phyloP scores from a whole-genome alignment of 2,797 vertebrate species.

The Coendou prehensilis region DNA sequence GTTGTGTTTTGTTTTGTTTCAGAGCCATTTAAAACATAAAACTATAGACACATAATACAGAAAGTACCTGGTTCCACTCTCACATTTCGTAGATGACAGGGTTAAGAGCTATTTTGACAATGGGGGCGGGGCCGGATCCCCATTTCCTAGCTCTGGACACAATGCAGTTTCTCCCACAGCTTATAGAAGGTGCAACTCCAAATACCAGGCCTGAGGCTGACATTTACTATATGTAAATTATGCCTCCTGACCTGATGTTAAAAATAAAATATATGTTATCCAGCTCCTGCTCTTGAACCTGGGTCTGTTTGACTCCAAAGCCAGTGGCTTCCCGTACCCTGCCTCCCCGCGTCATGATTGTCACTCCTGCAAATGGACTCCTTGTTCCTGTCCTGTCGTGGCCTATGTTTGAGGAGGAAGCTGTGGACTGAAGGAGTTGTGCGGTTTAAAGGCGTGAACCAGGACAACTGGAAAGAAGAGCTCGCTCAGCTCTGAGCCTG shows the following conservation, averaged over 20 bases:
- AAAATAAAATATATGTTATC: background rate
- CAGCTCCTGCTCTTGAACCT: background rate
- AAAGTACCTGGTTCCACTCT: background rate
- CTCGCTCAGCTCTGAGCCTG: background rate
- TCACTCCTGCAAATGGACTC: background rate
- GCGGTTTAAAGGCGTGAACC: background rate
- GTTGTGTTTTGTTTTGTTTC: background rate
- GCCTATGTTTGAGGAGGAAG: slow-evolving; percentile 45
- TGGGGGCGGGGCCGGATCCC: background rate
- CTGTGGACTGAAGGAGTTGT: background rate
- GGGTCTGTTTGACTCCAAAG: background rate
- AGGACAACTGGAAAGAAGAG: background rate
- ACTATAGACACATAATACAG: background rate
- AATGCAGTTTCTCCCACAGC: background rate
- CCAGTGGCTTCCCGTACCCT: background rate
- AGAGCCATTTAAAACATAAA: slow-evolving; percentile 35
- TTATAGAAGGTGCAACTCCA: slow-evolving; percentile 44
- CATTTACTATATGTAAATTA: slow-evolving; percentile 43
- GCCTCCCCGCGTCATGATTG: background rate
- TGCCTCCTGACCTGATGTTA: background rate
- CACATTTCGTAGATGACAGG: background rate
- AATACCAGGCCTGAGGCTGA: background rate
- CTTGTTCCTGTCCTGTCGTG: background rate
- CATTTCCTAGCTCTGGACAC: background rate
- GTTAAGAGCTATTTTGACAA: background rate